These are phyloP conservation scores for Meleagris gallopavo DNA, from an alignment of 2,113 vertebrate genomes.

Conservation along the genomic window DNA sequence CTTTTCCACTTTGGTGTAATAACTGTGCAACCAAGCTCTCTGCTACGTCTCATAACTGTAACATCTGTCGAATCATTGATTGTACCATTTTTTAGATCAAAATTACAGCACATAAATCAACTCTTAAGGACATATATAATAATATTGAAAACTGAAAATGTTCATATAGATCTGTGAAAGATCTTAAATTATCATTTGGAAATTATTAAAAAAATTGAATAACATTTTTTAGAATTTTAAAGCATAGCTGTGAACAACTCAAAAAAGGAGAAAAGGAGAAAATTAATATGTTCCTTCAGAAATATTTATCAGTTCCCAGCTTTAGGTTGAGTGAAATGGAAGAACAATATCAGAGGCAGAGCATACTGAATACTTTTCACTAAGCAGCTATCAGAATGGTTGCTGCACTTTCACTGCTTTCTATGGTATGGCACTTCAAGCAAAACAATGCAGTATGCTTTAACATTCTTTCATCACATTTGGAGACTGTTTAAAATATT, in stretches of 20 bases:
- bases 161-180: neutral
- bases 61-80: too few species aligned
- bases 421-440: neutral
- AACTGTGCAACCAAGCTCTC: too few species aligned
- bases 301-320: neutral
- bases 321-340: neutral
- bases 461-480: neutral
- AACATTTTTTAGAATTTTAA: neutral
- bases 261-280: neutral
- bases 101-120: neutral
- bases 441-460: neutral
- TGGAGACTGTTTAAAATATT: neutral
- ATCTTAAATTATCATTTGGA: neutral
- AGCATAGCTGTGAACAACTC: neutral
- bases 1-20: too few species aligned
- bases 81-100: neutral
- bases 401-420: neutral
- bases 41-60: too few species aligned
- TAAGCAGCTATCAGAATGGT: neutral
- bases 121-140: neutral
- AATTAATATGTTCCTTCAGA: fast-evolving
- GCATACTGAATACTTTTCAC: neutral
- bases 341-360: neutral
- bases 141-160: neutral
- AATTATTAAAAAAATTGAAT: neutral